A percentile compares a stretch with the other conserved stretches of the same genome.
Evolutionary conservation across 2,797 vertebrate species (phyloP).

Genomic region (Hybognathus amarus): DNA sequence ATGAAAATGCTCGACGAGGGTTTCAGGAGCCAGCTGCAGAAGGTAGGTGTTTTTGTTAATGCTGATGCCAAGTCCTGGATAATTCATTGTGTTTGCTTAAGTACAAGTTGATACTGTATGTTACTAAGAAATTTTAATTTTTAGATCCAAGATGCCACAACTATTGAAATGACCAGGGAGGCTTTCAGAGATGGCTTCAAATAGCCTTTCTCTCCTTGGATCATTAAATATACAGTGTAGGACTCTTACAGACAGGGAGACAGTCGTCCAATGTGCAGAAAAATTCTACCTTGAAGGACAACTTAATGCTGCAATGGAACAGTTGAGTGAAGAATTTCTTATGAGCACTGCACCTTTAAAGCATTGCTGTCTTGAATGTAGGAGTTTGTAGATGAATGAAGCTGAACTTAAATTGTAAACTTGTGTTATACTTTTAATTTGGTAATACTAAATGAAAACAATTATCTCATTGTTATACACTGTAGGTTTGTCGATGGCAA

Average conservation of each 20-base stretch:
- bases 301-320: background rate
- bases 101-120: background rate
- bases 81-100: background rate
- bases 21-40: background rate
- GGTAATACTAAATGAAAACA: no score
- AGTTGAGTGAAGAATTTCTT: no score
- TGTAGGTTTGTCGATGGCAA: no score
- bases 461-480: no score
- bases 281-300: background rate
- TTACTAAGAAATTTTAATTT: background rate
- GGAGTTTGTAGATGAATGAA: no score
- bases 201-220: background rate
- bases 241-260: background rate
- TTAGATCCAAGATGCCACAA: no score
- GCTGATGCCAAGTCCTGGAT: background rate
- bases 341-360: no score
- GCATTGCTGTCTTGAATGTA: no score
- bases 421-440: no score
- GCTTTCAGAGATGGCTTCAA: no score
- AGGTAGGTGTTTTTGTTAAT: background rate
- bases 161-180: no score
- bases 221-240: background rate
- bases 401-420: no score
- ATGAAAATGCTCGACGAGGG: background rate
- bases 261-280: background rate